Percentiles rank a stretch among this genome's conserved stretches.
Evolutionary conservation across 1,140 invertebrate genomes (phyloP).

Genomic region (Palaemon carinicauda): DNA sequence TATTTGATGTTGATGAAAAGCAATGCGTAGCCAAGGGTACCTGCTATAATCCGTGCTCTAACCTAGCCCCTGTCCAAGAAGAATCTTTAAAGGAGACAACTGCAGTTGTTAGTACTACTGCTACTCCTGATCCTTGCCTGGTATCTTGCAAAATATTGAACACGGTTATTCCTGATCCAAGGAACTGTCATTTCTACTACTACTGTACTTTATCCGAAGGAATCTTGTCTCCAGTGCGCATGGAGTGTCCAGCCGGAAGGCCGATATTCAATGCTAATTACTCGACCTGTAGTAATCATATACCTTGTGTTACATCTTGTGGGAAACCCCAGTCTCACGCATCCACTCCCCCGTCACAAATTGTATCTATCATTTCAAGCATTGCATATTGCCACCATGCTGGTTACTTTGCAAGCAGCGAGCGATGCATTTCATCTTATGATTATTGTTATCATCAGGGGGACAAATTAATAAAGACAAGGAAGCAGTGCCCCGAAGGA

Average conservation of each 20-base stretch:
- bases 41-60: conserved; percentile 28
- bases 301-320: background rate
- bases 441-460: conserved; percentile 20
- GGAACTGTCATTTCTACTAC: conserved; percentile 14
- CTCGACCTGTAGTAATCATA: background rate
- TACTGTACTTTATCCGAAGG: background rate
- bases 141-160: background rate
- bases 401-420: conserved; percentile 26
- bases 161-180: background rate
- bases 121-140: background rate
- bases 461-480: background rate
- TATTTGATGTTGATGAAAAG: background rate
- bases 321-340: background rate
- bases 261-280: conserved; percentile 7
- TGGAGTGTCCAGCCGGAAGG: background rate
- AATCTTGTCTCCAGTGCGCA: background rate
- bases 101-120: background rate
- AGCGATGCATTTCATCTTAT: background rate
- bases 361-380: background rate
- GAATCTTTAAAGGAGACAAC: background rate
- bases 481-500: background rate
- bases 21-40: conserved; percentile 2
- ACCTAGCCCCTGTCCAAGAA: background rate
- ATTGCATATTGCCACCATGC: background rate
- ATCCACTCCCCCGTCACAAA: background rate